phyloP scores from a whole-genome alignment of 2,113 vertebrate species.

The Gymnarchus niloticus region DNA sequence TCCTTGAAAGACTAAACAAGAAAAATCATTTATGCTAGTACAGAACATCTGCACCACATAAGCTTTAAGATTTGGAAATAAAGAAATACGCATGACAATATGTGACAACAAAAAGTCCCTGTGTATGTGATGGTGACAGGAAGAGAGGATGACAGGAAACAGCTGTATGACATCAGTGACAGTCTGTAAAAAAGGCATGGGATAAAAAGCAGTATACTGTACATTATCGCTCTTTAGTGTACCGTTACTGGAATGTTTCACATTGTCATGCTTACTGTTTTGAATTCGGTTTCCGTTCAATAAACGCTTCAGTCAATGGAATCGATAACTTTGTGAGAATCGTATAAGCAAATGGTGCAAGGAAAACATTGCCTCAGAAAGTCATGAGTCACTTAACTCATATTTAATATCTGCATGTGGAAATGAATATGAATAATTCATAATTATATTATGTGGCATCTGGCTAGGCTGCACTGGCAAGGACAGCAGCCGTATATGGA shows the following conservation, averaged over 20 bases:
- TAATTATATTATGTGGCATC: no score
- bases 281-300: not conserved
- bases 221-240: no score
- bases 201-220: no score
- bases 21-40: not conserved
- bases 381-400: not conserved
- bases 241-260: no score
- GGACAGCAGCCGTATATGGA: no score
- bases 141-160: not conserved
- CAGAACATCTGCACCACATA: not conserved
- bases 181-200: not conserved
- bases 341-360: not conserved
- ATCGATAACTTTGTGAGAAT: not conserved
- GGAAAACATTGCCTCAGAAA: not conserved
- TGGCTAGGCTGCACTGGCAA: no score
- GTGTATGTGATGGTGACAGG: no score
- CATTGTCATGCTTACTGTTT: not conserved
- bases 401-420: no score
- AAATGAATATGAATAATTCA: no score
- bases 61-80: not conserved
- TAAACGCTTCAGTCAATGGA: not conserved
- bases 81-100: not conserved
- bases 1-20: not conserved
- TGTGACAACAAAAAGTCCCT: not conserved
- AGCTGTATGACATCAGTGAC: not conserved